Conservation (phyloP, 2,888 invertebrate genomes). For the Rhopalosiphum nymphaeae region DNA sequence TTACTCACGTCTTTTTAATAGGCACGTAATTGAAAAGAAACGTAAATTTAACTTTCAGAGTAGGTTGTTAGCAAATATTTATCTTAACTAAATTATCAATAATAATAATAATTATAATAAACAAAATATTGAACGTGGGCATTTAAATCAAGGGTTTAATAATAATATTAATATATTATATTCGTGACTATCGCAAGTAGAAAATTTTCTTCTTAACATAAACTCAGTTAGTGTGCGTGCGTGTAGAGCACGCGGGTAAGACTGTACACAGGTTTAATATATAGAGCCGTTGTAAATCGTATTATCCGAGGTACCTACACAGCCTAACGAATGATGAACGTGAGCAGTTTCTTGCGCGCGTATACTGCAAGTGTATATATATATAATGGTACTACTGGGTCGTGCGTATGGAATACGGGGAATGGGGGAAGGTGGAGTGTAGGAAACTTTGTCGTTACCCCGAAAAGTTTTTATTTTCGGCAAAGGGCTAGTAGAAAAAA, state of each 20-base stretch:
- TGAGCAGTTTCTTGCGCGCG: constrained; percentile 44
- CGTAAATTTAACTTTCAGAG: too few species aligned
- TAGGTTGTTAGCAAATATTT: too few species aligned
- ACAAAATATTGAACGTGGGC: too few species aligned
- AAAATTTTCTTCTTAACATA: not conserved
- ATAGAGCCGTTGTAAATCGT: constrained; percentile 55
- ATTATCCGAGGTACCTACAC: constrained; percentile 40
- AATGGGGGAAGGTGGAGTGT: not conserved
- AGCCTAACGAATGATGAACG: constrained; percentile 62
- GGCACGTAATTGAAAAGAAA: too few species aligned
- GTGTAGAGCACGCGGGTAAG: not conserved
- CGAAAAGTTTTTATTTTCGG: constrained; percentile 61
- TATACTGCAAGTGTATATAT: not conserved
- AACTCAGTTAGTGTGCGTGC: not conserved
- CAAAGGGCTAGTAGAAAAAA: not conserved
- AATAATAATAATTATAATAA: too few species aligned
- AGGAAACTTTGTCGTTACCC: constrained; percentile 61
- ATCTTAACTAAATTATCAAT: too few species aligned
- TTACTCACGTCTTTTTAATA: too few species aligned
- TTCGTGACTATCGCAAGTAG: not conserved
- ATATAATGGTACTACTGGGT: not conserved
- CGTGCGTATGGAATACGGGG: not conserved
- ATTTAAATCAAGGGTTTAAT: too few species aligned
- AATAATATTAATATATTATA: too few species aligned
- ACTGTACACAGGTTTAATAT: constrained; percentile 22